A percentile compares a stretch with the other conserved stretches of the same genome.
Evolutionary conservation across 2,888 invertebrate genomes (phyloP).

Genomic region (Parthenolecanium corni): DNA sequence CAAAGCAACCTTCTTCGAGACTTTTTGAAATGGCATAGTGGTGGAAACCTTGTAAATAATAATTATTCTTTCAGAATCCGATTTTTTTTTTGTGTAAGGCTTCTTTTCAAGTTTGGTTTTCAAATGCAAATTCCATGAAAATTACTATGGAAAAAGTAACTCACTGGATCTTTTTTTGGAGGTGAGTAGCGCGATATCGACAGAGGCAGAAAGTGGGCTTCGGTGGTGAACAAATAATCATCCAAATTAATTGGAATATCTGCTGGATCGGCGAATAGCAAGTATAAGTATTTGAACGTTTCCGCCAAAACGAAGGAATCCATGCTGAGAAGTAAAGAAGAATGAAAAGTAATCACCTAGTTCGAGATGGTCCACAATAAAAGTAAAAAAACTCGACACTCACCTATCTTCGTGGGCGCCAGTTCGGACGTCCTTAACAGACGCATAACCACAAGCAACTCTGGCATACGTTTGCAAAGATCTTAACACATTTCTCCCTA

Average conservation of each 20-base stretch:
- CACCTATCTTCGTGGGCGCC: conserved; percentile 41
- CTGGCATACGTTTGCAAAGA: conserved; percentile 80
- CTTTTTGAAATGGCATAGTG: no score
- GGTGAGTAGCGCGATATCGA: conserved; percentile 42
- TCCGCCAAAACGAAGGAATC: conserved; percentile 96
- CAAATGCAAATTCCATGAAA: neutral
- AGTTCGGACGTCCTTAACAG: conserved; percentile 89
- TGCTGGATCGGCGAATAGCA: conserved; percentile 79
- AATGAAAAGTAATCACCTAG: no score
- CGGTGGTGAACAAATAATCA: conserved; percentile 81
- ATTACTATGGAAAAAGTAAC: neutral
- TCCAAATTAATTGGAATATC: conserved; percentile 73
- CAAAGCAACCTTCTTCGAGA: no score
- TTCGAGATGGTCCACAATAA: neutral
- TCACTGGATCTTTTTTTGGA: conserved; percentile 26
- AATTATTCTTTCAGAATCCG: no score
- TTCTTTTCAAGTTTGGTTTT: neutral
- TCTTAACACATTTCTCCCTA: conserved; percentile 76
- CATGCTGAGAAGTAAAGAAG: conserved; percentile 58
- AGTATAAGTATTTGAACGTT: conserved; percentile 92
- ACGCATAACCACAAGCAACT: conserved; percentile 94
- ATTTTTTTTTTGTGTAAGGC: no score
- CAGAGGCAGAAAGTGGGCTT: conserved; percentile 89
- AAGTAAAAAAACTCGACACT: conserved; percentile 3
- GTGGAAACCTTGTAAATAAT: no score